Evolutionary conservation across 2,888 invertebrate genomes (phyloP), one percentile per base, ranked within the genome.

Genomic region (Neocrepidodera transversa): DNA sequence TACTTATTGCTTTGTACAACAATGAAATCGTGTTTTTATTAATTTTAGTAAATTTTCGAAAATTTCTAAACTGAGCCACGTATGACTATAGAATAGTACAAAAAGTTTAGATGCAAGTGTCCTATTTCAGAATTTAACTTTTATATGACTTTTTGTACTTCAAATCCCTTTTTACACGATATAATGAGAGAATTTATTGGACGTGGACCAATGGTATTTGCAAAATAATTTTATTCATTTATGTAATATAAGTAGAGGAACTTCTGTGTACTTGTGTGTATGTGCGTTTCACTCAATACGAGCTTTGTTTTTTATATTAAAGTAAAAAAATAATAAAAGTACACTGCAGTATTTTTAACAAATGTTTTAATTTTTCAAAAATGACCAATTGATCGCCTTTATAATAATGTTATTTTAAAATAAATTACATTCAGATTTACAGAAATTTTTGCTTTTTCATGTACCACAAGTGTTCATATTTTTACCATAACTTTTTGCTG

Each of bases 111-210:
- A 62, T 56, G 40, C 55, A 68, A 69, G 67, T 67, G 68, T 65
- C 68, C 68, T 69, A 65, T 66, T 67, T 48, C 62, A 65, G 64
- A 67, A 66, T 67, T 63, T 69, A 68, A 66, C 55, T 62, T 67
- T 67, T 67, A 68, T 68, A 61, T 26, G 40, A 64, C 64, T 57
- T 68, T 69, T 64, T 67, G 62, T 66, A 68, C 64, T 61, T 62
- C 56, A 50, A 32, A 55, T 47, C 56, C 54, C 48, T 58, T 64
- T 68, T 64, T 65, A 62, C 51, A 60, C 28, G 52, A 47, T 52
- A 62, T 53, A 48, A 57, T 51, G 43, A 57, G n/a, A n/a, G 26
- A 57, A 50, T 57, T 40, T 52, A 60, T 62, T 62, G 54, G 59
- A 62, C 55, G 63, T 60, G 63, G 60, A 60, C 60, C 60, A 63